phyloP scores from a whole-genome alignment of 2,797 vertebrate species.

The Pseudochirops corinnae region DNA sequence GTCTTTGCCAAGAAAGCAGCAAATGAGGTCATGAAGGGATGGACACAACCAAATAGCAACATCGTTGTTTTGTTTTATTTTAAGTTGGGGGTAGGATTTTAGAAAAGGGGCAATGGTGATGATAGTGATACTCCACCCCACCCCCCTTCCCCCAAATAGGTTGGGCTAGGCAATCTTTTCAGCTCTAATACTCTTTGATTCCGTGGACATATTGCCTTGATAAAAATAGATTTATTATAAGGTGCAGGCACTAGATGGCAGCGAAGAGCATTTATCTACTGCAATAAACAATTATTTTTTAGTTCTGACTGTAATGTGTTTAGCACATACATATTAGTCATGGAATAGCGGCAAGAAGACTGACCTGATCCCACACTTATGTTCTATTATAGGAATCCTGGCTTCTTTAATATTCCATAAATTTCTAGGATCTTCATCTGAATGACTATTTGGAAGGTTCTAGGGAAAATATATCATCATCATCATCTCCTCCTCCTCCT shows the following conservation, averaged over 20 bases:
- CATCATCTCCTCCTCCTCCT: too few species aligned
- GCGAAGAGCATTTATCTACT: background rate
- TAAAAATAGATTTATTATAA: background rate
- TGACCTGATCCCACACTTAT: background rate
- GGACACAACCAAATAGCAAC: too few species aligned
- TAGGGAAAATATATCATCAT: too few species aligned
- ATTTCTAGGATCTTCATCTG: background rate
- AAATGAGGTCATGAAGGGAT: too few species aligned
- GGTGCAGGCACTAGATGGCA: background rate
- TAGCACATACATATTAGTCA: background rate
- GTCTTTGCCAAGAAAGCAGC: too few species aligned
- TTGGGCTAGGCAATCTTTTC: background rate
- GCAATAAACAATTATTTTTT: background rate
- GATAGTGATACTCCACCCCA: too few species aligned
- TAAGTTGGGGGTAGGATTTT: too few species aligned
- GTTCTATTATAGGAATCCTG: background rate
- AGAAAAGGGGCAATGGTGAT: too few species aligned
- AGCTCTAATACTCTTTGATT: background rate
- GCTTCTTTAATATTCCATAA: background rate
- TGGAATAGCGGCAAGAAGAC: background rate
- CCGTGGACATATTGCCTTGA: background rate
- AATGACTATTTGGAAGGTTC: background rate
- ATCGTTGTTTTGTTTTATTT: too few species aligned
- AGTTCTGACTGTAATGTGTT: background rate
- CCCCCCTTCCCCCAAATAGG: too few species aligned